Percentiles rank a stretch among this genome's conserved stretches.
phyloP scores from a whole-genome alignment of 2,113 vertebrate genomes.

The Paradisaea rubra region DNA sequence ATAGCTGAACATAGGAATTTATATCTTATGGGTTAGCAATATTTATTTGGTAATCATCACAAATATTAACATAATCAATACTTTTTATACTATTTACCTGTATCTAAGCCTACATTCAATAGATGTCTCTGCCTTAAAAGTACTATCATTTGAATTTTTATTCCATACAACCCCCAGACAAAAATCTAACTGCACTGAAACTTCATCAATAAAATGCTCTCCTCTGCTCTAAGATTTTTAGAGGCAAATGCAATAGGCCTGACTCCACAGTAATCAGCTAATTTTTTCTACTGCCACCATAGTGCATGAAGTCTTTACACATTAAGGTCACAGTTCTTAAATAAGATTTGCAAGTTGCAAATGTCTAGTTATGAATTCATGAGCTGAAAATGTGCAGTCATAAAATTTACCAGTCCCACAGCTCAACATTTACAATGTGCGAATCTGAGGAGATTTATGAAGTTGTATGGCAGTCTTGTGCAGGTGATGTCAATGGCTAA shows the following conservation, averaged over 20 bases:
- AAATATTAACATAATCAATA: neutral
- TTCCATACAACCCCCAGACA: neutral
- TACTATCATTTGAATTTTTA: neutral
- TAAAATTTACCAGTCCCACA: conserved; percentile 14
- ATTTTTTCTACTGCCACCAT: neutral
- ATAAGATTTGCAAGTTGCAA: conserved; percentile 32
- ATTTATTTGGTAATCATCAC: neutral
- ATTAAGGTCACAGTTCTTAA: conserved; percentile 12
- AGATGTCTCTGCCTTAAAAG: neutral
- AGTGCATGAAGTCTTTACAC: neutral
- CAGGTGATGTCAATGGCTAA: neutral
- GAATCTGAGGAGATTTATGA: neutral
- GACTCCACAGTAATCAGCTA: neutral
- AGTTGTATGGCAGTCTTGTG: neutral
- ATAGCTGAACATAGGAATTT: neutral
- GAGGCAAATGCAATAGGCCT: neutral
- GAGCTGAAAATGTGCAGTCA: neutral
- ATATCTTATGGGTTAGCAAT: neutral
- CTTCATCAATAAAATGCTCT: neutral
- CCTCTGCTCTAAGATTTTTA: neutral
- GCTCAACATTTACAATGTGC: neutral
- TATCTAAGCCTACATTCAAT: neutral
- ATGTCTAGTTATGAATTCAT: conserved; percentile 35
- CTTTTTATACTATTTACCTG: neutral
- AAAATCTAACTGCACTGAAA: neutral